These are phyloP conservation scores for Hippolais icterina DNA, from an alignment of 2,113 vertebrate genomes.

Conservation along the genomic window DNA sequence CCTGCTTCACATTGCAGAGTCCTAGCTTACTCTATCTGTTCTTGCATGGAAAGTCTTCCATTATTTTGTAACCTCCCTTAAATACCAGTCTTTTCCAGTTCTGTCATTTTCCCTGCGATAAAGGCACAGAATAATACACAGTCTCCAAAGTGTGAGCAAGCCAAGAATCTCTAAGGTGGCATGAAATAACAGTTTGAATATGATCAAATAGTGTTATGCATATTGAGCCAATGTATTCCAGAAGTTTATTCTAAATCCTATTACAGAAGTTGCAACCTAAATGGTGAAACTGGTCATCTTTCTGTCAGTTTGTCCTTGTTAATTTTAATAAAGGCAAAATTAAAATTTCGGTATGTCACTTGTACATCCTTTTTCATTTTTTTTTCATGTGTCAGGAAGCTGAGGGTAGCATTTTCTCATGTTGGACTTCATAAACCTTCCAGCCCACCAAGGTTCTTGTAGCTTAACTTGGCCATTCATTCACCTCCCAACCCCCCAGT, in stretches of 20 bases:
- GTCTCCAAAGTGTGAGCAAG: neutral
- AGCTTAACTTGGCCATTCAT: neutral
- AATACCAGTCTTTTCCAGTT: neutral
- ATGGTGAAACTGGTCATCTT: neutral
- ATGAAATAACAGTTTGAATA: neutral
- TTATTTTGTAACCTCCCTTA: neutral
- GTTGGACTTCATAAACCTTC: neutral
- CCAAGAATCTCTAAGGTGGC: neutral
- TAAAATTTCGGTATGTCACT: neutral
- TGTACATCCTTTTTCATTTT: neutral
- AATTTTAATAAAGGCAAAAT: neutral
- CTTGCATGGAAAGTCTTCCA: neutral
- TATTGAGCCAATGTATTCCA: neutral
- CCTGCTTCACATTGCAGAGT: neutral
- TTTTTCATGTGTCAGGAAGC: neutral
- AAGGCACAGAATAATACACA: neutral
- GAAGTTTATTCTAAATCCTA: neutral
- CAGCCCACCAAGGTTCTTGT: neutral
- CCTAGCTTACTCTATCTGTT: neutral
- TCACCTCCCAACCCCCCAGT: rapidly evolving
- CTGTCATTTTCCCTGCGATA: neutral
- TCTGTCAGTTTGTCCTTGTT: neutral
- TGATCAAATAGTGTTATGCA: neutral
- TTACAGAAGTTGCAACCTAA: rapidly evolving
- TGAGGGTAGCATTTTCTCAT: neutral